Base-by-base conservation (phyloP, 2,113 vertebrate genomes). In the Reinhardtius hippoglossoides region DNA sequence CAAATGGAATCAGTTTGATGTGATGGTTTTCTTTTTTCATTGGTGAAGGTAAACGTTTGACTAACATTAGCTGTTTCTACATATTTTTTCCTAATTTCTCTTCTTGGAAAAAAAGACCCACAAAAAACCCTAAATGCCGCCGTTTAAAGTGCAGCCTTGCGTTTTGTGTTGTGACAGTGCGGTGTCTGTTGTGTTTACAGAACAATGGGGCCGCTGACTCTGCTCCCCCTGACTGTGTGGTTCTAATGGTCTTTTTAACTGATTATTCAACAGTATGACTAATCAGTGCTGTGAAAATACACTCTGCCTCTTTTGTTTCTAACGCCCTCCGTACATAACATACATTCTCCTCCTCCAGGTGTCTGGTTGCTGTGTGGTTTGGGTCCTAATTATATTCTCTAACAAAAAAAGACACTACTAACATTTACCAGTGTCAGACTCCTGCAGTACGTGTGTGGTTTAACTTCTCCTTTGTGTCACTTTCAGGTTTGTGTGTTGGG, bases 191-290 rank as follows among this genome's bases (percentile, higher is more conserved):
- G 80, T 77, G 40, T 71, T 40, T 70, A 18, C 23, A 48, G 61
- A 62, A 83, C 71, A 88, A 91, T 80, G 50, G n/a, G 12, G 69
- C 64, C 76, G 80, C 83, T 84, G 84, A 85, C 74, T 72, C 3
- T 15, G 71, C 67, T 57, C 35, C 59, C 71, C 57, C 54, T 84
- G 73, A 70, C 71, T 79, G 44, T 80, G 74, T 88, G 81, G 1
- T 73, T 82, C 81, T 78, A 42, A 60, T 80, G 65, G 18, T 68
- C 1, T 79, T 80, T 67, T 74, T 79, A 23, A 27, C 58, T 54
- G 54, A 63, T 83, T 56, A 66, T 37, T 79, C 74, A 78, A 44
- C 69, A 66, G 16, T 55, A 37, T 71, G 57, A 83, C 74, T 84
- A 83, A 83, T 71, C 67, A 80, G 44, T 78, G 63, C 40, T 0